Conservation (phyloP, 2,797 vertebrate species). For the Mallotus villosus region DNA sequence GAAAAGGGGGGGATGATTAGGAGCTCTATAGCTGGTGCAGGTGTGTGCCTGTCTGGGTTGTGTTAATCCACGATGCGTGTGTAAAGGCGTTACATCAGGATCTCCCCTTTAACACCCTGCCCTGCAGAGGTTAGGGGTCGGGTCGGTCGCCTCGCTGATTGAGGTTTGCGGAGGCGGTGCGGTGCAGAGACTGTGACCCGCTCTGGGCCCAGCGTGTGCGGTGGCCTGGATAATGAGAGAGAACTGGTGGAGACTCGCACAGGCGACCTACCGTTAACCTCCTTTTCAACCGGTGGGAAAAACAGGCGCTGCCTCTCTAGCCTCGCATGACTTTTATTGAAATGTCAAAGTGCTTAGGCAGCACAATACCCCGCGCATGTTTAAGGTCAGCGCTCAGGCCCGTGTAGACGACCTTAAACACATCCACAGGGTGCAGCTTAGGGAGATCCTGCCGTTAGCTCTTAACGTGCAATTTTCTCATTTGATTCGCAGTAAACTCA, state of each 20-base stretch:
- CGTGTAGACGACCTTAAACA: background rate
- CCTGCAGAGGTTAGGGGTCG: constrained; percentile 18
- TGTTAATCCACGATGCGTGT: background rate
- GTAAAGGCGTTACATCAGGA: constrained; percentile 10
- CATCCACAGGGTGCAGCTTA: constrained; percentile 1
- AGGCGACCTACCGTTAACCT: constrained; percentile 2
- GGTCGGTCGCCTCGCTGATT: constrained; percentile 21
- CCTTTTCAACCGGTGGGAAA: background rate
- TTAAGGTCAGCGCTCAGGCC: background rate
- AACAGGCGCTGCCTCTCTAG: background rate
- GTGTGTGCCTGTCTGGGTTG: constrained; percentile 12
- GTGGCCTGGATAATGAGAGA: constrained; percentile 19
- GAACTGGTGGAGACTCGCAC: constrained; percentile 13
- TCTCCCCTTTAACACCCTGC: constrained; percentile 6
- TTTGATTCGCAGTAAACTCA: constrained; percentile 1
- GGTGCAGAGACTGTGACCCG: constrained; percentile 16
- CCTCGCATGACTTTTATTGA: constrained; percentile 1
- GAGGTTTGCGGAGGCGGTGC: constrained; percentile 26
- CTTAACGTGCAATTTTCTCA: background rate
- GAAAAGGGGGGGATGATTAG: constrained; percentile 25
- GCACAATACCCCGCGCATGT: background rate
- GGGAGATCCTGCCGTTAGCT: background rate
- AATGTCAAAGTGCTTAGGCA: constrained; percentile 12
- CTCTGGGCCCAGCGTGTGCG: background rate
- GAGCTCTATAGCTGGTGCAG: constrained; percentile 23